Base-by-base conservation (phyloP, 2,797 vertebrate genomes). In the Salmo trutta region DNA sequence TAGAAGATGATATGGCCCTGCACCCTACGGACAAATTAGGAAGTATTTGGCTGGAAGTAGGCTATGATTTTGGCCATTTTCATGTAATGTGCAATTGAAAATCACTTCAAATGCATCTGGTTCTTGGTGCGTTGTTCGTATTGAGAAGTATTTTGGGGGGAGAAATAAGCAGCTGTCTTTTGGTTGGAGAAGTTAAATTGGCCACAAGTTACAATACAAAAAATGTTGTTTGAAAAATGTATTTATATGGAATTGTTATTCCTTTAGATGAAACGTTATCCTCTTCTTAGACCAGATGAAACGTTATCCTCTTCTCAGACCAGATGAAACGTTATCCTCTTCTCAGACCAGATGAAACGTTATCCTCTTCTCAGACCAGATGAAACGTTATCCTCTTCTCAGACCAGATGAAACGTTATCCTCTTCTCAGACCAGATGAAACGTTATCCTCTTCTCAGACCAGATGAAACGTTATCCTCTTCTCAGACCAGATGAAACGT, bases 201-300 rank as follows among this genome's bases (percentile, higher is more conserved):
- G 8, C 59, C 10, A 24, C n/a, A n/a, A n/a, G 56, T 64, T 64
- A 64, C 24, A 67, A 67, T 17, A 33, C 65, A 67, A 29, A 29
- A 29, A 14, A 67, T 14, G 7, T 67, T 2, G 64, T 16, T 24
- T 10, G 21, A 12, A 62, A n/a, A 10, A 21, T 19, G 3, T 2
- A 21, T 69, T 70, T 14, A 3, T 36, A 69, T 41, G 19, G 4
- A 36, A 69, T 69, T 33, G 27, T 78, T 81, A 83, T 81, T 77
- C 77, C 54, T 56, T 67, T 73, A 81, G 12, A 16, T 51, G 27
- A 67, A 70, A 65, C 51, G 79, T 67, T 71, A 52, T 68, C 1
- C 65, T 62, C 56, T 76, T 53, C 27, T 72, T 36, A 4, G 66
- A 76, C n/a, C 1, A 8, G 12, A 16, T 51, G 27, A 67, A 70